Evolutionary conservation across 2,113 vertebrate genomes (phyloP).

Genomic region (Anser brachyrhynchus): DNA sequence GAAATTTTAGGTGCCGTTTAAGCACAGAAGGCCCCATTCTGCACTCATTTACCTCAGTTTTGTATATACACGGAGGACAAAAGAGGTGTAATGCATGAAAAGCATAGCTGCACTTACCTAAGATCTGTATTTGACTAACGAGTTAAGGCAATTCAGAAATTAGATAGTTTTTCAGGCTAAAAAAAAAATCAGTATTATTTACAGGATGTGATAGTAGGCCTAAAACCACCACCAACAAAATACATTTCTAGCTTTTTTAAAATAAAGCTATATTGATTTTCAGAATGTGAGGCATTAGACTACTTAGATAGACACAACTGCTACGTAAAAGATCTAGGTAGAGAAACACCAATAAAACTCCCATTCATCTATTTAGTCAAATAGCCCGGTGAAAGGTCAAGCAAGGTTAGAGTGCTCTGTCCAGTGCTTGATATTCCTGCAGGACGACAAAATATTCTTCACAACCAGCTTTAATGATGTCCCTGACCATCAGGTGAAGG

Average conservation of each 20-base stretch:
- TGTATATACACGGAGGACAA: background rate
- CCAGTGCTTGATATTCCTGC: background rate
- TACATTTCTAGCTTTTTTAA: conserved; percentile 18
- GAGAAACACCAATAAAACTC: conserved; percentile 38
- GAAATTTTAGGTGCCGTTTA: conserved; percentile 10
- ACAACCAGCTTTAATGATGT: background rate
- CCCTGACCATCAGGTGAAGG: fast-evolving
- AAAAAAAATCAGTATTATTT: conserved; percentile 58
- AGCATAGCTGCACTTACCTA: background rate
- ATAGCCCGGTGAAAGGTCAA: background rate
- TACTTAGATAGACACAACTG: background rate
- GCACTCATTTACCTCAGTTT: background rate
- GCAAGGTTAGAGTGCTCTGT: conserved; percentile 37
- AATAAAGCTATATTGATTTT: conserved; percentile 54
- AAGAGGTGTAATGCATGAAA: background rate
- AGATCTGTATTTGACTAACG: conserved; percentile 57
- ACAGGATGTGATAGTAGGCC: conserved; percentile 19
- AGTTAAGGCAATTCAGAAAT: conserved; percentile 65
- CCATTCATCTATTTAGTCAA: conserved; percentile 9
- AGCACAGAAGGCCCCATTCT: background rate
- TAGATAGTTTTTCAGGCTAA: conserved; percentile 62
- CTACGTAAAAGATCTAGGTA: conserved; percentile 16
- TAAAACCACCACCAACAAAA: background rate
- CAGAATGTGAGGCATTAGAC: conserved; percentile 29
- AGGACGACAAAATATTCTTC: background rate